Percentiles rank a stretch among this genome's conserved stretches.
phyloP scores from a whole-genome alignment of 2,888 invertebrate species.

The Danaus chrysippus region DNA sequence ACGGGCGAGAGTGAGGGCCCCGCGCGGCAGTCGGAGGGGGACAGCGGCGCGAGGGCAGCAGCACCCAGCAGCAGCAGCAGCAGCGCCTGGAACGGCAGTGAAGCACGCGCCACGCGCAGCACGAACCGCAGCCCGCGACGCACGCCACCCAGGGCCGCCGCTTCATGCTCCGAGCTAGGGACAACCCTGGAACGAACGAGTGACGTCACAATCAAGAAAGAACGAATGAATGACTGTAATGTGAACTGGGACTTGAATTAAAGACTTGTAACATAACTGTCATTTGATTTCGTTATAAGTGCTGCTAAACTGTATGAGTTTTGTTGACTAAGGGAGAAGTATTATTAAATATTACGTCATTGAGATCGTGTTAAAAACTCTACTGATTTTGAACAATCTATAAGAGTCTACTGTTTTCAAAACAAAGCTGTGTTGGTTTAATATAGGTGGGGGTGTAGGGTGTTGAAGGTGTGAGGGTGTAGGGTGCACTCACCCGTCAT shows the following conservation, averaged over 20 bases:
- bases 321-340: too few species aligned
- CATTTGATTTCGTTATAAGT: too few species aligned
- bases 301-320: too few species aligned
- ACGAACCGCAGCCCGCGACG: conserved; percentile 89
- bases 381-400: too few species aligned
- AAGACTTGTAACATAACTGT: too few species aligned
- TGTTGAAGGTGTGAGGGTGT: neutral
- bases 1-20: conserved; percentile 92
- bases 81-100: conserved; percentile 96
- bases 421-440: too few species aligned
- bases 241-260: neutral
- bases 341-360: too few species aligned
- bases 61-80: conserved; percentile 95
- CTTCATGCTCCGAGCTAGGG: conserved; percentile 50
- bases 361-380: too few species aligned
- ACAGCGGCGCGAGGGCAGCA: conserved; percentile 93
- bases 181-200: conserved; percentile 45
- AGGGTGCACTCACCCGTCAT: neutral
- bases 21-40: conserved; percentile 89
- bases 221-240: conserved; percentile 18
- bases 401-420: too few species aligned
- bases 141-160: conserved; percentile 64
- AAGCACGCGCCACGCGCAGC: conserved; percentile 93
- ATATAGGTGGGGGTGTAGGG: neutral
- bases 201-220: neutral